Evolutionary conservation across 2,888 invertebrate genomes (phyloP).

Genomic region (Hartigia nigra): DNA sequence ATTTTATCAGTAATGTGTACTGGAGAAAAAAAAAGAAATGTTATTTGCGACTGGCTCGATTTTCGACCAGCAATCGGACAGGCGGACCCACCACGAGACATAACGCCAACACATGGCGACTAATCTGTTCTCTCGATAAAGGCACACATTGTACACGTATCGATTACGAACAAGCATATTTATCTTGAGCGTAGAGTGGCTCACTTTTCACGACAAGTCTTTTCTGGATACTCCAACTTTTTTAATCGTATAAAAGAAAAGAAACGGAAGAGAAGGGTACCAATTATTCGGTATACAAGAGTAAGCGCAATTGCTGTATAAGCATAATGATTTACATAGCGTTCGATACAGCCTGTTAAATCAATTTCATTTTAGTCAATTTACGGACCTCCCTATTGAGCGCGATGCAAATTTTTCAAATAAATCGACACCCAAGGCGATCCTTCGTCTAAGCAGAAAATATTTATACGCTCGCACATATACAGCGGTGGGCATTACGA

Average conservation of each 20-base stretch:
- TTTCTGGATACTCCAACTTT: background rate
- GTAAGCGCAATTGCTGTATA: background rate
- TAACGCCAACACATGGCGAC: background rate
- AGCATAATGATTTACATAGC: background rate
- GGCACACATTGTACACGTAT: background rate
- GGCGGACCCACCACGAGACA: background rate
- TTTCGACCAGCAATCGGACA: background rate
- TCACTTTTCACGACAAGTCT: background rate
- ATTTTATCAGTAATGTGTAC: background rate
- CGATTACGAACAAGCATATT: background rate
- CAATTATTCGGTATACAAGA: background rate
- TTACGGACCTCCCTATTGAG: constrained; percentile 1
- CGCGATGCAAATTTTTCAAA: constrained; percentile 16
- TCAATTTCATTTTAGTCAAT: constrained; percentile 9
- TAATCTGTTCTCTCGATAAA: background rate
- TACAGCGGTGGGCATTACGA: background rate
- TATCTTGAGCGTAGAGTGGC: background rate
- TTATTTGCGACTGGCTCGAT: background rate
- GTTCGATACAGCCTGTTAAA: constrained; percentile 4
- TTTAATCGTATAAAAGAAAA: background rate
- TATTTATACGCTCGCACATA: constrained; percentile 5
- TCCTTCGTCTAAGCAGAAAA: constrained; percentile 7
- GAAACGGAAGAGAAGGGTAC: background rate
- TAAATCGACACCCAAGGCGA: constrained; percentile 19
- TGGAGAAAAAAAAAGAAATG: background rate